Evolutionary conservation across 2,113 vertebrate genomes (phyloP).

Genomic region (Myiopsitta monachus): DNA sequence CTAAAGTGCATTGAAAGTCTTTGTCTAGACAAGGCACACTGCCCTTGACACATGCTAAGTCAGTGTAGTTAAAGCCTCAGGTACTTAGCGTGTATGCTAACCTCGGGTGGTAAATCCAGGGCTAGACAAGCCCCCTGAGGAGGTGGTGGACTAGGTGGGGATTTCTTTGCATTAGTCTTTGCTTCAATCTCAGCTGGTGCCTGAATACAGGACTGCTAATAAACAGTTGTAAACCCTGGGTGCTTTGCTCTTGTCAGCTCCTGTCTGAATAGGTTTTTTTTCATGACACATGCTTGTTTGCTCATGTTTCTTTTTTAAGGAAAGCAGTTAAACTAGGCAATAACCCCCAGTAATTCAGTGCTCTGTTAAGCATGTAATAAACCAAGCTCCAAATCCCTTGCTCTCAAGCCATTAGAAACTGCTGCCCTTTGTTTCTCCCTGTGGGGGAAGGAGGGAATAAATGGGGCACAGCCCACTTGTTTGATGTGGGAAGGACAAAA

Average conservation of each 20-base stretch:
- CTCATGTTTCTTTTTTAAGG: conserved; percentile 52
- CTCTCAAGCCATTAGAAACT: not conserved
- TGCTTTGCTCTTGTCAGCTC: conserved; percentile 41
- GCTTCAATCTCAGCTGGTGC: not conserved
- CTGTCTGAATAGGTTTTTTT: conserved; percentile 52
- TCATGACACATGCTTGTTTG: conserved; percentile 40
- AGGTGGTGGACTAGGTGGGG: not conserved
- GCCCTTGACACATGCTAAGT: not conserved
- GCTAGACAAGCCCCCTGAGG: conserved; percentile 9
- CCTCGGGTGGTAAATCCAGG: not conserved
- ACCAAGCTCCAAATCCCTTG: not conserved
- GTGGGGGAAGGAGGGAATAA: not conserved
- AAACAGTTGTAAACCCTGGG: not conserved
- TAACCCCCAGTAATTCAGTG: conserved; percentile 56
- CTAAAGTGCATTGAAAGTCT: not conserved
- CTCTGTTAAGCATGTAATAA: conserved; percentile 60
- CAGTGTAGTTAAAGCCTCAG: not conserved
- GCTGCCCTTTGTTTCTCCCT: not conserved
- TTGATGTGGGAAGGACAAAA: not conserved
- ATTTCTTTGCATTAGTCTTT: conserved; percentile 25
- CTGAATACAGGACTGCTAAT: not conserved
- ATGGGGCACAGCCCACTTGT: not conserved
- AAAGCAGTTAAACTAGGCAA: conserved; percentile 44
- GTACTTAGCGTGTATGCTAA: not conserved
- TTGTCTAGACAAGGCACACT: not conserved